Evolutionary conservation across 2,888 invertebrate genomes (phyloP).

Genomic region (Laothoe populi): DNA sequence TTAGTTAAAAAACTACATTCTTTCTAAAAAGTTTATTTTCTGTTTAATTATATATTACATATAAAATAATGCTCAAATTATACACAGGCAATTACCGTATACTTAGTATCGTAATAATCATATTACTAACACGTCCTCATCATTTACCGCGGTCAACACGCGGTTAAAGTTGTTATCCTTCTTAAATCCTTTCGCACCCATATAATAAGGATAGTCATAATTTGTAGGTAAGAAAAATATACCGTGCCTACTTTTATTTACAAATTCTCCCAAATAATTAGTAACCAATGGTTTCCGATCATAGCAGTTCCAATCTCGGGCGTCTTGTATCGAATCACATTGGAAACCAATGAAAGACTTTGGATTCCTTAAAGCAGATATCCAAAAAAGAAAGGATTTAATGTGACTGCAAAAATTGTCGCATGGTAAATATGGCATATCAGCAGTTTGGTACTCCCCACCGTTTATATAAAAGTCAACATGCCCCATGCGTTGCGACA

Average conservation of each 20-base stretch:
- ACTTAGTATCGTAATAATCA: neutral
- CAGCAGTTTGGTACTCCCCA: conserved; percentile 44
- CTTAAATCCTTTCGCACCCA: conserved; percentile 49
- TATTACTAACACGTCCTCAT: conserved; percentile 29
- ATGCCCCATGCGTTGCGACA: conserved; percentile 42
- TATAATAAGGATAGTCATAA: conserved; percentile 47
- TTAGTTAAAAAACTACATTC: no score
- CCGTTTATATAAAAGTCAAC: conserved; percentile 49
- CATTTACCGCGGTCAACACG: conserved; percentile 27
- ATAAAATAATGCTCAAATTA: no score
- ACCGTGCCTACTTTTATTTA: conserved; percentile 45
- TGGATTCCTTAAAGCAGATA: conserved; percentile 40
- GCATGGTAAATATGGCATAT: conserved; percentile 37
- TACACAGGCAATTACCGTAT: no score
- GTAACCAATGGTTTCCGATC: conserved; percentile 40
- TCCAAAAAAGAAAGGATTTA: conserved; percentile 38
- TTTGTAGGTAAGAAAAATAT: conserved; percentile 50
- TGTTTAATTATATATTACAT: no score
- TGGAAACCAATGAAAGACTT: conserved; percentile 42
- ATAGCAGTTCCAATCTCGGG: conserved; percentile 43
- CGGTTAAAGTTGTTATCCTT: conserved; percentile 41
- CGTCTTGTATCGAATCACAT: conserved; percentile 46
- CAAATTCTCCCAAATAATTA: conserved; percentile 38
- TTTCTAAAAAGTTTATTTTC: no score
- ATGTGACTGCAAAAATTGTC: conserved; percentile 42